These are phyloP conservation scores for Bruchidius siliquastri DNA, from an alignment of 2,888 invertebrate species.

Conservation along the genomic window DNA sequence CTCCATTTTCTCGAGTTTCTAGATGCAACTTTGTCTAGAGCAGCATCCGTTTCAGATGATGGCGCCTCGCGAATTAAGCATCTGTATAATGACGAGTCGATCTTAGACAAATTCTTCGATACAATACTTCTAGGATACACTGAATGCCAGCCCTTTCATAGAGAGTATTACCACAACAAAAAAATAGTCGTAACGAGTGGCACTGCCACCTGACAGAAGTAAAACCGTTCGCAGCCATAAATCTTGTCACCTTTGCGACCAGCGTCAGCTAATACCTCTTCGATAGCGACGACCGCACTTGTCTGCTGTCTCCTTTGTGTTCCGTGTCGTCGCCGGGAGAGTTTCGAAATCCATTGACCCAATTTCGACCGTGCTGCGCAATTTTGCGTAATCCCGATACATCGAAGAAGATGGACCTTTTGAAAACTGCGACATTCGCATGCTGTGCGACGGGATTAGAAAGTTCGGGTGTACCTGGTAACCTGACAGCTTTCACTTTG, in stretches of 20 bases:
- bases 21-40: too few species aligned
- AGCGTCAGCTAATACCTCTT: constrained; percentile 8
- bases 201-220: background rate
- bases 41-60: too few species aligned
- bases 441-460: background rate
- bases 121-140: too few species aligned
- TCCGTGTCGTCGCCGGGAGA: background rate
- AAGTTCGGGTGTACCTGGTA: background rate
- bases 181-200: background rate
- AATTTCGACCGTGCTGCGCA: constrained; percentile 14
- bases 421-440: background rate
- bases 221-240: constrained; percentile 2
- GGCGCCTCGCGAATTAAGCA: too few species aligned
- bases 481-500: background rate
- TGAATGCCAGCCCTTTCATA: too few species aligned
- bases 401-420: background rate
- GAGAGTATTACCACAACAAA: background rate
- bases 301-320: background rate
- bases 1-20: too few species aligned
- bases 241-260: constrained; percentile 4
- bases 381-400: constrained; percentile 17
- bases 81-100: too few species aligned
- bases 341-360: constrained; percentile 15
- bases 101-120: too few species aligned
- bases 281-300: background rate